Evolutionary conservation across 2,888 invertebrate genomes (phyloP).

Genomic region (Callyntrura sp.): DNA sequence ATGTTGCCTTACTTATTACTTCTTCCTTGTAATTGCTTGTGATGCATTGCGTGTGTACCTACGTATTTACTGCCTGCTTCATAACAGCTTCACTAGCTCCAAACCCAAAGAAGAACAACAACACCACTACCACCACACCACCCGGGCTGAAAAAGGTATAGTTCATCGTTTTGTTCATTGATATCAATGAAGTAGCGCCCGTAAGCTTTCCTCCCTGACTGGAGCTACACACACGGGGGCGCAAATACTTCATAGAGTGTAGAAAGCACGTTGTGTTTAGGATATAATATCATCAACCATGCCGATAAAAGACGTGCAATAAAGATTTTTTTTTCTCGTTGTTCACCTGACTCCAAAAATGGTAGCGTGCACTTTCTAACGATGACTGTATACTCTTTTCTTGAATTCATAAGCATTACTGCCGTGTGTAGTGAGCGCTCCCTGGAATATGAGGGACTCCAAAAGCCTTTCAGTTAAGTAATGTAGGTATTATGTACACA

Average conservation of each 20-base stretch:
- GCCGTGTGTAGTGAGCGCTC: background rate
- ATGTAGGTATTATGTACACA: no score
- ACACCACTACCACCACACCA: background rate
- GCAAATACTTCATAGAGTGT: background rate
- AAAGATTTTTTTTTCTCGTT: background rate
- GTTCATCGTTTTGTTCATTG: slow-evolving; percentile 8
- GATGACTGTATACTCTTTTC: slow-evolving; percentile 6
- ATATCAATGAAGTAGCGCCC: background rate
- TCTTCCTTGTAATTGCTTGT: slow-evolving; percentile 40
- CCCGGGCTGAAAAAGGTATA: background rate
- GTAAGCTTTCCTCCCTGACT: background rate
- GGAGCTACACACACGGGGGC: slow-evolving; percentile 5
- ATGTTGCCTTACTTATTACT: background rate
- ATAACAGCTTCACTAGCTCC: background rate
- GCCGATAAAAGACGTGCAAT: background rate
- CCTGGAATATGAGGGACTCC: background rate
- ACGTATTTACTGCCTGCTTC: background rate
- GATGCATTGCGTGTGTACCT: slow-evolving; percentile 50
- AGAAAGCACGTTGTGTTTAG: background rate
- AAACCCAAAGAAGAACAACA: background rate
- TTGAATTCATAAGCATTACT: slow-evolving; percentile 47
- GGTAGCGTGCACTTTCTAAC: slow-evolving; percentile 43
- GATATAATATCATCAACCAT: no score
- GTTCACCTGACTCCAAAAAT: slow-evolving; percentile 30
- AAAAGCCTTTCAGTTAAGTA: background rate